A percentile compares a stretch with the other conserved stretches of the same genome.
Evolutionary conservation across 1,140 invertebrate genomes (phyloP).

Genomic region (Heterodera carotae): DNA sequence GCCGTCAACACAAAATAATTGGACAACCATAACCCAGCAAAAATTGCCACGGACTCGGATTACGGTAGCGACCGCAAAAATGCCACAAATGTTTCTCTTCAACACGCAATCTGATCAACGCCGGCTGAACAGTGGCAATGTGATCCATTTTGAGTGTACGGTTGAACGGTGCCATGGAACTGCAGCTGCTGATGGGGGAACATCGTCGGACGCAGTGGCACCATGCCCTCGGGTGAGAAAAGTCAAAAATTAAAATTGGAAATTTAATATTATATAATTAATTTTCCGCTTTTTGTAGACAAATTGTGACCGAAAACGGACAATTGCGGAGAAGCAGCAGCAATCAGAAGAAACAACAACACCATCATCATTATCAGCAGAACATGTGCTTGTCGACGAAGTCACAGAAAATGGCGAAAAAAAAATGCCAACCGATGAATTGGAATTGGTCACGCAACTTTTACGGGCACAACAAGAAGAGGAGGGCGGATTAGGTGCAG

Average conservation of each 20-base stretch:
- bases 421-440: not conserved
- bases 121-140: not conserved
- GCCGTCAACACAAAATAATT: not conserved
- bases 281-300: conserved; percentile 13
- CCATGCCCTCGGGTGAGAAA: conserved; percentile 10
- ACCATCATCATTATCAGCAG: not conserved
- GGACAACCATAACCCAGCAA: conserved; percentile 1
- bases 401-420: not conserved
- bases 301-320: conserved; percentile 17
- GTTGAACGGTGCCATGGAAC: conserved; percentile 15
- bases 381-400: not conserved
- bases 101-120: conserved; percentile 10
- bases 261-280: conserved; percentile 8
- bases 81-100: conserved; percentile 23
- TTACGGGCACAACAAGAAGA: conserved; percentile 4
- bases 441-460: conserved; percentile 1
- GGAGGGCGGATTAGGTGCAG: not conserved
- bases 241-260: not conserved
- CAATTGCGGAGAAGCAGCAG: not conserved
- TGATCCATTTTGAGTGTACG: conserved; percentile 26
- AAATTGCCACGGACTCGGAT: not conserved
- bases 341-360: not conserved
- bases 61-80: conserved; percentile 21
- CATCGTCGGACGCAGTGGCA: not conserved
- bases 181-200: too few species aligned